Conservation (phyloP, 2,888 invertebrate genomes). For the Nebria salina region DNA sequence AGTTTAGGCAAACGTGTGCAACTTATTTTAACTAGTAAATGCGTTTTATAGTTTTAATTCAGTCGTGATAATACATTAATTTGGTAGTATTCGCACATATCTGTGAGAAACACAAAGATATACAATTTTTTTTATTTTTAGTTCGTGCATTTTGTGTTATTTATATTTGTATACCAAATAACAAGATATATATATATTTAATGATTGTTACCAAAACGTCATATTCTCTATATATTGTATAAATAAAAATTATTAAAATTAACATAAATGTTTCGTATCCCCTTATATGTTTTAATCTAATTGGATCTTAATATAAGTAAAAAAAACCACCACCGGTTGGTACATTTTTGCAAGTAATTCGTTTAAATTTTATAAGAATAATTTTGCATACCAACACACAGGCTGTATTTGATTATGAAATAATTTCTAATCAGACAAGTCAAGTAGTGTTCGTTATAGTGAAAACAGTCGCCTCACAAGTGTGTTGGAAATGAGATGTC, state of each 20-base stretch:
- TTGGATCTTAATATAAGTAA: no score
- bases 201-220: constrained; percentile 9
- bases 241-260: neutral
- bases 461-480: no score
- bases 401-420: no score
- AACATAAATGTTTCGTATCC: neutral
- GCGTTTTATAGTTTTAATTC: constrained; percentile 3
- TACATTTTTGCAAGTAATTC: no score
- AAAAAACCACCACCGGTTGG: no score
- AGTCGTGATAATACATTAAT: neutral
- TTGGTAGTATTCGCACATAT: constrained; percentile 5
- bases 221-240: neutral
- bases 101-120: neutral
- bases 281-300: no score
- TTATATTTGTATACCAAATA: constrained; percentile 5
- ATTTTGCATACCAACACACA: no score
- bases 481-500: no score
- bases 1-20: neutral
- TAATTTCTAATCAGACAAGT: no score
- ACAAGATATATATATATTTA: constrained; percentile 8
- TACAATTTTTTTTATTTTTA: neutral
- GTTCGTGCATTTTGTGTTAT: neutral
- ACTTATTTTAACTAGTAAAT: neutral
- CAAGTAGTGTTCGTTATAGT: no score
- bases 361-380: no score